Percentiles rank a stretch among this genome's conserved stretches.
phyloP scores from a whole-genome alignment of 2,113 vertebrate genomes.

The Microcebus jonahi region DNA sequence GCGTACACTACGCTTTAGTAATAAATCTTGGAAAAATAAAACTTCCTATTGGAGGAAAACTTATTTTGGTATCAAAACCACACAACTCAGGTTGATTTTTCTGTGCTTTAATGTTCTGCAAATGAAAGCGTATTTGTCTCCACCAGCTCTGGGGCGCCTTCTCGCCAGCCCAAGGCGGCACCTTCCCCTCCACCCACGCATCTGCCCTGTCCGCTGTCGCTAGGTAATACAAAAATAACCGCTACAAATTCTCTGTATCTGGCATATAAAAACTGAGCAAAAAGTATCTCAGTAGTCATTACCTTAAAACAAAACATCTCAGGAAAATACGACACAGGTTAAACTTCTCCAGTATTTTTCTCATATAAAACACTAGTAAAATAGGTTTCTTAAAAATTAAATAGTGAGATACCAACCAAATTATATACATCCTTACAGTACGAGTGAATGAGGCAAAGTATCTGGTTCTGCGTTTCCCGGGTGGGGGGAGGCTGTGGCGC shows the following conservation, averaged over 20 bases:
- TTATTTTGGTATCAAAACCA: not conserved
- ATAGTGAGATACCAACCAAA: conserved; percentile 79
- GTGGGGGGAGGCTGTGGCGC: not conserved
- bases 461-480: conserved; percentile 43
- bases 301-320: conserved; percentile 67
- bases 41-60: not conserved
- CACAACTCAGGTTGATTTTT: conserved; percentile 20
- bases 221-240: conserved; percentile 69
- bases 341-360: conserved; percentile 66
- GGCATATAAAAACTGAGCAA: conserved; percentile 76
- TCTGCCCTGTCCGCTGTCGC: conserved; percentile 1
- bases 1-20: accelerated
- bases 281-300: conserved; percentile 61
- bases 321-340: conserved; percentile 70
- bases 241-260: conserved; percentile 69
- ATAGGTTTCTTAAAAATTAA: conserved; percentile 81
- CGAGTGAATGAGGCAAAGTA: conserved; percentile 62
- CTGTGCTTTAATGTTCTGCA: conserved; percentile 69
- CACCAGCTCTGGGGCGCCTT: not conserved
- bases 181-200: not conserved
- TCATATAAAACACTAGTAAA: conserved; percentile 80
- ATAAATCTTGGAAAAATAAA: not conserved
- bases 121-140: not conserved
- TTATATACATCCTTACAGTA: conserved; percentile 71
- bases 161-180: not conserved